Evolutionary conservation across 2,888 invertebrate species (phyloP).

Genomic region (Mimumesa dahlbomi): DNA sequence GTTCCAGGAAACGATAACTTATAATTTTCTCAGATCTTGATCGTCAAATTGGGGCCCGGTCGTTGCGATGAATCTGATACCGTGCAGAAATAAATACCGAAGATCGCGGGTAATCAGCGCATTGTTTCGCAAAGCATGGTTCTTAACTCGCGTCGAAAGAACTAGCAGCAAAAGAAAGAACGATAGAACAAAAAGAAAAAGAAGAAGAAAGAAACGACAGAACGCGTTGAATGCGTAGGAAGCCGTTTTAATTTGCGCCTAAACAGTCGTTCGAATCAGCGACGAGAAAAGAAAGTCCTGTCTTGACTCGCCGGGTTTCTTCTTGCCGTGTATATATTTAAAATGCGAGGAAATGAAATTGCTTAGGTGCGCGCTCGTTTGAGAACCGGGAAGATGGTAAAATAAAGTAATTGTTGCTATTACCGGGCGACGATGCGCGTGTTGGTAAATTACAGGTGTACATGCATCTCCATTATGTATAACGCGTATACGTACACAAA

Average conservation of each 20-base stretch:
- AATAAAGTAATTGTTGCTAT: conserved; percentile 78
- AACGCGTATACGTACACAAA: background rate
- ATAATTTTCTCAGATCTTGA: conserved; percentile 50
- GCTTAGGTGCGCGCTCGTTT: conserved; percentile 52
- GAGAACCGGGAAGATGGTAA: conserved; percentile 75
- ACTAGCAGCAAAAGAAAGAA: background rate
- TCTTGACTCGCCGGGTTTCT: conserved; percentile 28
- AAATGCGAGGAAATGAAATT: conserved; percentile 69
- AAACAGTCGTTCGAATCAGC: conserved; percentile 5
- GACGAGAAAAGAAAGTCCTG: conserved; percentile 55
- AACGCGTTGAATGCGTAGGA: conserved; percentile 9
- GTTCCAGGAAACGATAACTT: conserved; percentile 51
- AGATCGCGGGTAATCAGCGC: conserved; percentile 55
- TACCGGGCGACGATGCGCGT: conserved; percentile 63
- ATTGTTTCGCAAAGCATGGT: conserved; percentile 46
- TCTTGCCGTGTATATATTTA: conserved; percentile 42
- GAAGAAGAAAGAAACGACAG: background rate
- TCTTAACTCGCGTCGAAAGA: background rate
- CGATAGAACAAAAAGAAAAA: background rate
- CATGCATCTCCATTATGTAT: conserved; percentile 13
- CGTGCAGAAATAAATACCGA: conserved; percentile 39
- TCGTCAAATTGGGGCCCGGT: conserved; percentile 46
- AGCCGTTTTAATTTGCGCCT: conserved; percentile 21
- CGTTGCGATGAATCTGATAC: conserved; percentile 13
- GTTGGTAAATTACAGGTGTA: conserved; percentile 34